Evolutionary conservation across 53 echinoderm and acorn worm species (phyloP).

Genomic region (Holothuria scabra): DNA sequence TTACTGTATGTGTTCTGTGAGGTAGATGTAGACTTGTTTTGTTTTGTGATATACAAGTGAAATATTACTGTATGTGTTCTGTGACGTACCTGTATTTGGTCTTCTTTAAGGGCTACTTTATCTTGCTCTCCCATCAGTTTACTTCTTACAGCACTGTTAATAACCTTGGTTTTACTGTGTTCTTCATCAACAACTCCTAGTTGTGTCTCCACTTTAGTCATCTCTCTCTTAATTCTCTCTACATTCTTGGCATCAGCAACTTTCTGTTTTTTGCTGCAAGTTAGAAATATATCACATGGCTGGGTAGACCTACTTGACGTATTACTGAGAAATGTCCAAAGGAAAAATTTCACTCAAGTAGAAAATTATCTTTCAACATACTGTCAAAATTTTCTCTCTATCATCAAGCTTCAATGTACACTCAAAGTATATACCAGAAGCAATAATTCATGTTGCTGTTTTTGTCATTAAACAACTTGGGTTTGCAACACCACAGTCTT

Average conservation of each 20-base stretch:
- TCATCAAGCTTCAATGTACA: no score
- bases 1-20: no score
- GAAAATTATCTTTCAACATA: no score
- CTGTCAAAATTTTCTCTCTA: no score
- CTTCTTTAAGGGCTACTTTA: conserved; percentile 79
- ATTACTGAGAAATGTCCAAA: neutral
- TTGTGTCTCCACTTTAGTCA: conserved; percentile 88
- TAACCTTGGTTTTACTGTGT: conserved; percentile 75
- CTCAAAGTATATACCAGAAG: no score
- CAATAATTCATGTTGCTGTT: no score
- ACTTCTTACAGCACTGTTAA: conserved; percentile 74
- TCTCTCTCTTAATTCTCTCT: conserved; percentile 90
- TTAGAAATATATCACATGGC: neutral
- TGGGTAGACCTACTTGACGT: neutral
- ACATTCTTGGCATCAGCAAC: conserved; percentile 89
- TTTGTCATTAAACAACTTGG: no score
- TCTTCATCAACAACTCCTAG: conserved; percentile 82
- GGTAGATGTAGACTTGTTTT: no score
- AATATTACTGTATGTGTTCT: no score
- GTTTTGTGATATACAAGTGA: no score
- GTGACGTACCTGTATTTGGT: conserved; percentile 73
- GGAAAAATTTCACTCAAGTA: no score
- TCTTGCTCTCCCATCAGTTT: conserved; percentile 81
- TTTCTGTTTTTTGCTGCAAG: conserved; percentile 82
- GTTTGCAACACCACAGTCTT: no score